phyloP scores from a whole-genome alignment of 2,888 invertebrate genomes.

The Prosapia bicincta region DNA sequence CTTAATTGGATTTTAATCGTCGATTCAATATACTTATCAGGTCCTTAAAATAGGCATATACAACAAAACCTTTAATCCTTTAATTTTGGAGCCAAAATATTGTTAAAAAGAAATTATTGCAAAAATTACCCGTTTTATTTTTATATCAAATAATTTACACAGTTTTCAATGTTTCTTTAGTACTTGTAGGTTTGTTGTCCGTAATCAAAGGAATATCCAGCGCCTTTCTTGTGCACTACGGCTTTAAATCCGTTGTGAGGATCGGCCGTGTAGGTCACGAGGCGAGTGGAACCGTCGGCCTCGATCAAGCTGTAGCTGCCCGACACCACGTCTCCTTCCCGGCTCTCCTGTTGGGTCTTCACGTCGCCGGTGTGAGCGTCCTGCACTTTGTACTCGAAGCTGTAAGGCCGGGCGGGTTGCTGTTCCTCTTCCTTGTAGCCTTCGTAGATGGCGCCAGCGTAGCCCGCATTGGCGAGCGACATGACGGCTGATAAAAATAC shows the following conservation, averaged over 20 bases:
- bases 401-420: not conserved
- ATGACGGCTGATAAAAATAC: not conserved
- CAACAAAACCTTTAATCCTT: too few species aligned
- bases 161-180: too few species aligned
- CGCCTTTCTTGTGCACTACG: not conserved
- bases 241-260: not conserved
- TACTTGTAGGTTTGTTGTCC: not conserved
- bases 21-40: too few species aligned
- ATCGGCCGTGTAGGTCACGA: not conserved
- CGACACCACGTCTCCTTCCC: not conserved
- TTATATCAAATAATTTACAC: too few species aligned
- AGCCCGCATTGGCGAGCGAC: not conserved
- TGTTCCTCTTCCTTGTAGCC: not conserved
- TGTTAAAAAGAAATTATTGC: too few species aligned
- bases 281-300: not conserved
- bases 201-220: not conserved
- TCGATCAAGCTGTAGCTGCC: not conserved
- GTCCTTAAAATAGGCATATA: too few species aligned
- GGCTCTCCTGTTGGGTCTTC: not conserved
- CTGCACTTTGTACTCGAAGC: not conserved
- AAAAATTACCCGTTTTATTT: too few species aligned
- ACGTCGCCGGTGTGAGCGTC: not conserved
- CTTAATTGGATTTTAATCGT: too few species aligned
- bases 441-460: too few species aligned
- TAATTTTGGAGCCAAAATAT: too few species aligned